Conservation (phyloP, 2,797 vertebrate genomes). For the Pseudomugil tenellus region DNA sequence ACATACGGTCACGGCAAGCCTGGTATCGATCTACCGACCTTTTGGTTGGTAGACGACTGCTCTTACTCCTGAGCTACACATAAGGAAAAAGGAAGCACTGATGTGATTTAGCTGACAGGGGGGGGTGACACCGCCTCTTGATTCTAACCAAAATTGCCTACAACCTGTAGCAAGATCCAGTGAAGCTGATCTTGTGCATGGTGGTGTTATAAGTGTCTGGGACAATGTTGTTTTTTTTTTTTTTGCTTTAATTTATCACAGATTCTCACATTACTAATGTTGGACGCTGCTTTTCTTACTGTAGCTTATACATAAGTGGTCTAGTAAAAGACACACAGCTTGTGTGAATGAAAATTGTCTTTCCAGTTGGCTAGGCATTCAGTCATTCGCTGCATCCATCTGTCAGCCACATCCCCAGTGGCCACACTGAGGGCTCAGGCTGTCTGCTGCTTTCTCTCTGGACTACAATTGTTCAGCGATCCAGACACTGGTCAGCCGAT, state of each 20-base stretch:
- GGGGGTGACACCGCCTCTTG: not conserved
- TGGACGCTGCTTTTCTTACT: conserved; percentile 22
- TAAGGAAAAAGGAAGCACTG: not conserved
- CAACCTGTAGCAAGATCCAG: not conserved
- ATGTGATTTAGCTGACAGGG: not conserved
- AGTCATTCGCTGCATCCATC: conserved; percentile 68
- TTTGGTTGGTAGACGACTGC: too few relatives aligned
- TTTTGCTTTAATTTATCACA: not conserved
- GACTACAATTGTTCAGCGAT: conserved; percentile 72
- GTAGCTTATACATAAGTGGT: conserved; percentile 29
- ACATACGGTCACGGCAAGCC: too few relatives aligned
- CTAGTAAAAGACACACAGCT: conserved; percentile 49
- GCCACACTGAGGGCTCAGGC: conserved; percentile 55
- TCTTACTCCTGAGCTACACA: too few relatives aligned
- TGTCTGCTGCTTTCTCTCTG: conserved; percentile 41
- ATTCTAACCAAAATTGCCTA: not conserved
- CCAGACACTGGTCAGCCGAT: conserved; percentile 57
- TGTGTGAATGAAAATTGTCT: conserved; percentile 62
- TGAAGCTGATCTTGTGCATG: not conserved
- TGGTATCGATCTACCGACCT: too few relatives aligned
- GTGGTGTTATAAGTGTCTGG: not conserved
- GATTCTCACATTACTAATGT: not conserved
- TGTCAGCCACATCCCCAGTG: conserved; percentile 64
- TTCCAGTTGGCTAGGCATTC: conserved; percentile 68
- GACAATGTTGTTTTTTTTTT: too few relatives aligned